Conservation (phyloP, 2,113 vertebrate species). For the Paralichthys olivaceus region DNA sequence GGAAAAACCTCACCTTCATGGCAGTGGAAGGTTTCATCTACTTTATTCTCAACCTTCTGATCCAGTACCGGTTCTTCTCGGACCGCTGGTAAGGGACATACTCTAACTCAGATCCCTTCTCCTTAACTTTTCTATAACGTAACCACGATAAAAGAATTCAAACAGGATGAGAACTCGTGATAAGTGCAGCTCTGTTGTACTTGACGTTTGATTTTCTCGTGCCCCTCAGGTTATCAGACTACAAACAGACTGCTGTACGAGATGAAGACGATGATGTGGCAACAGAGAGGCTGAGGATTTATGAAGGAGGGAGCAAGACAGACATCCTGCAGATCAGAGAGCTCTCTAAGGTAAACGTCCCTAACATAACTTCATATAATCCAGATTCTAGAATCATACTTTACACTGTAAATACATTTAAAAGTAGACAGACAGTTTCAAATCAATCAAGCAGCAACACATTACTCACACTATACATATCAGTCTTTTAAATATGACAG, state of each 20-base stretch:
- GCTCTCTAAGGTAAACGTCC: constrained; percentile 87
- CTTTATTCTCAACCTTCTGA: constrained; percentile 90
- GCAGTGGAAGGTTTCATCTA: constrained; percentile 89
- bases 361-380: neutral
- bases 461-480: no score
- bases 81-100: constrained; percentile 83
- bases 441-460: no score
- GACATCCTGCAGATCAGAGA: constrained; percentile 90
- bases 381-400: neutral
- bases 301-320: constrained; percentile 84
- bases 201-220: neutral
- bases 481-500: no score
- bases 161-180: no score
- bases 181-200: neutral
- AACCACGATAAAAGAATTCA: no score
- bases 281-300: constrained; percentile 90
- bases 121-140: no score
- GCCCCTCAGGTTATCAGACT: constrained; percentile 81
- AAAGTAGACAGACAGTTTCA: neutral
- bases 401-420: neutral
- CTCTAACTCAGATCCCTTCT: neutral
- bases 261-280: constrained; percentile 93
- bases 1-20: constrained; percentile 92
- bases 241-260: constrained; percentile 53
- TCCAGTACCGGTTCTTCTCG: constrained; percentile 88